Conservation (phyloP, 1,140 invertebrate genomes). For the Sarcophaga bullata region DNA sequence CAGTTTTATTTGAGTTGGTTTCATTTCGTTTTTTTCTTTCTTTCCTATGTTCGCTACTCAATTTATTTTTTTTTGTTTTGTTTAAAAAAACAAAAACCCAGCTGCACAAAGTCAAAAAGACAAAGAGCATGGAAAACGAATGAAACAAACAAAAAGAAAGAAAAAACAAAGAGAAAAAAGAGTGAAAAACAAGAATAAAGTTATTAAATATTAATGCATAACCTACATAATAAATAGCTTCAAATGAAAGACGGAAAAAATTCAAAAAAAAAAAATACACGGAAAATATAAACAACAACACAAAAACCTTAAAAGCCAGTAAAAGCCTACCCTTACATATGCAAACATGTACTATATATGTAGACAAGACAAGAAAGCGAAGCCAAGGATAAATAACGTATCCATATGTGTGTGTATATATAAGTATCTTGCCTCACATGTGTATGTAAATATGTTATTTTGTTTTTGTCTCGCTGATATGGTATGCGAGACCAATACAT, state of each 20-base stretch:
- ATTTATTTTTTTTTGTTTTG: too few relatives aligned
- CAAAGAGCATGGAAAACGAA: background rate
- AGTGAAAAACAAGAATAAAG: background rate
- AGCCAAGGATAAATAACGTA: background rate
- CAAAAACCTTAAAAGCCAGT: background rate
- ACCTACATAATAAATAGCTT: conserved; percentile 4
- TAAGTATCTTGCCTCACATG: too few relatives aligned
- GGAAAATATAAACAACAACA: background rate
- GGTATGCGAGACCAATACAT: background rate
- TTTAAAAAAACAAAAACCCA: background rate
- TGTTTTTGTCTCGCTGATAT: background rate
- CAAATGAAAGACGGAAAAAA: background rate
- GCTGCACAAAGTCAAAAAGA: background rate
- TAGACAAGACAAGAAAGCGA: background rate
- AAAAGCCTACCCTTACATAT: too few relatives aligned
- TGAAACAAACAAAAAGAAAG: background rate
- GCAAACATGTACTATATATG: too few relatives aligned
- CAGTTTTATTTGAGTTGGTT: too few relatives aligned
- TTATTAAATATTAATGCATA: conserved; percentile 19
- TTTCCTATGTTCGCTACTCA: too few relatives aligned
- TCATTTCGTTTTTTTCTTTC: too few relatives aligned
- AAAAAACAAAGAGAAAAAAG: background rate
- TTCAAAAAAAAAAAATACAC: background rate
- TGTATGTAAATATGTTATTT: too few relatives aligned
- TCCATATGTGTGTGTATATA: background rate